These are phyloP conservation scores for Mythimna pallens DNA, from an alignment of 2,888 invertebrate genomes.

Conservation along the genomic window DNA sequence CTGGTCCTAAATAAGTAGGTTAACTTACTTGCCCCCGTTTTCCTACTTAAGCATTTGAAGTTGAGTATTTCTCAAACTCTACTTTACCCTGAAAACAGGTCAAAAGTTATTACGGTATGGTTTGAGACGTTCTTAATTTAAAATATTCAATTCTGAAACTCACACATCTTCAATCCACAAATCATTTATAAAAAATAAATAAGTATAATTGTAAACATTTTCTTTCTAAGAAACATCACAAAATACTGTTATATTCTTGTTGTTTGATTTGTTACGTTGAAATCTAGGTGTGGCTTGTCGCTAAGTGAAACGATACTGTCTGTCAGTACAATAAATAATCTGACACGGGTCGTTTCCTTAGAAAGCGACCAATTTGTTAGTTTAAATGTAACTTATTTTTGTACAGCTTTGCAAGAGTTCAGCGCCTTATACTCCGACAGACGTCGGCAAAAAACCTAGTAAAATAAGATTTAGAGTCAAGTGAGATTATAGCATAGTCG, in stretches of 20 bases:
- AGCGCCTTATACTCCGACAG: slow-evolving; percentile 1
- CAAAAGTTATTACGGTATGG: no score
- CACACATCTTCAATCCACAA: no score
- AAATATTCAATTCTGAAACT: no score
- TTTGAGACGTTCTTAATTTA: no score
- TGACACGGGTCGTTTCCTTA: slow-evolving; percentile 45
- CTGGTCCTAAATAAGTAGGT: no score
- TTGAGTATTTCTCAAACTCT: no score
- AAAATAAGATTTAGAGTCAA: slow-evolving; percentile 38
- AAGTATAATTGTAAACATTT: slow-evolving; percentile 2
- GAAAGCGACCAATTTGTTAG: slow-evolving; percentile 40
- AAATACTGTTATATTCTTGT: neutral
- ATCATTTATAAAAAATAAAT: neutral
- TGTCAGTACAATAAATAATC: slow-evolving; percentile 37
- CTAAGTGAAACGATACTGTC: slow-evolving; percentile 21
- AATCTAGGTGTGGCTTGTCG: slow-evolving; percentile 12
- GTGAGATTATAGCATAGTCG: slow-evolving; percentile 30
- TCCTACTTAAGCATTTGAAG: no score
- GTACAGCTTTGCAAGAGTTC: slow-evolving; percentile 16
- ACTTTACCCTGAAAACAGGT: no score
- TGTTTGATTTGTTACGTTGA: slow-evolving; percentile 6
- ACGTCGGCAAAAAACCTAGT: slow-evolving; percentile 17
- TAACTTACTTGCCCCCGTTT: no score
- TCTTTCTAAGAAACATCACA: slow-evolving; percentile 1
- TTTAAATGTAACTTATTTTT: slow-evolving; percentile 32